A percentile compares a stretch with the other conserved stretches of the same genome.
Conservation (phyloP, 2,797 vertebrate genomes). For the Trachurus trachurus region DNA sequence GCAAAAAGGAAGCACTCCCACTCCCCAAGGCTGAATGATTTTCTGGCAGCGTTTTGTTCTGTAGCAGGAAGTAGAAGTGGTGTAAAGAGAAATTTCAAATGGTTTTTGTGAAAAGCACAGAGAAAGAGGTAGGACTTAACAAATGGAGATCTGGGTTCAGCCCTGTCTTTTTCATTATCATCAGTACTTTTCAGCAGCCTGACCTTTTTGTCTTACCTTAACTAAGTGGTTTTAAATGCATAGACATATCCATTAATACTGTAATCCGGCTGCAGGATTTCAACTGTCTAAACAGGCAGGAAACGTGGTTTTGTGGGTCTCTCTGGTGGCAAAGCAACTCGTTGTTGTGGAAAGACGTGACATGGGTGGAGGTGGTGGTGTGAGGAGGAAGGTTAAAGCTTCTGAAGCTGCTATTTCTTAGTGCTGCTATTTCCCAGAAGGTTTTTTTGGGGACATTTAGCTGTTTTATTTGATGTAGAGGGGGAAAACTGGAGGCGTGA, state of each 20-base stretch:
- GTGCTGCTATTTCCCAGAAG: slow-evolving; percentile 51
- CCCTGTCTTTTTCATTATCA: not conserved
- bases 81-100: too few relatives aligned
- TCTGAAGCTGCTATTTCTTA: slow-evolving; percentile 49
- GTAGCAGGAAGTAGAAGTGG: not conserved
- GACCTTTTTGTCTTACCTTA: not conserved
- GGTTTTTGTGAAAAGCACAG: too few relatives aligned
- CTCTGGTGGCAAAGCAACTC: slow-evolving; percentile 5
- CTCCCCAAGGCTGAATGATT: too few relatives aligned
- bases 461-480: slow-evolving; percentile 50
- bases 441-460: slow-evolving; percentile 25
- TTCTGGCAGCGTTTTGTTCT: not conserved
- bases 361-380: slow-evolving; percentile 22
- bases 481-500: slow-evolving; percentile 24
- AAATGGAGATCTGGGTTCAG: too few relatives aligned
- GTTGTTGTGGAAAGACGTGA: slow-evolving; percentile 48
- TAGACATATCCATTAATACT: not conserved
- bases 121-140: too few relatives aligned
- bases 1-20: too few relatives aligned
- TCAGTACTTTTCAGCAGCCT: not conserved
- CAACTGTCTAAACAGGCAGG: not conserved
- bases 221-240: not conserved
- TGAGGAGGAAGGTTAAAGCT: slow-evolving; percentile 53
- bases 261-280: too few relatives aligned
- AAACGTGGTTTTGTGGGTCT: not conserved